Base-by-base conservation (phyloP, 2,888 invertebrate genomes). In the Iphiclides podalirius region DNA sequence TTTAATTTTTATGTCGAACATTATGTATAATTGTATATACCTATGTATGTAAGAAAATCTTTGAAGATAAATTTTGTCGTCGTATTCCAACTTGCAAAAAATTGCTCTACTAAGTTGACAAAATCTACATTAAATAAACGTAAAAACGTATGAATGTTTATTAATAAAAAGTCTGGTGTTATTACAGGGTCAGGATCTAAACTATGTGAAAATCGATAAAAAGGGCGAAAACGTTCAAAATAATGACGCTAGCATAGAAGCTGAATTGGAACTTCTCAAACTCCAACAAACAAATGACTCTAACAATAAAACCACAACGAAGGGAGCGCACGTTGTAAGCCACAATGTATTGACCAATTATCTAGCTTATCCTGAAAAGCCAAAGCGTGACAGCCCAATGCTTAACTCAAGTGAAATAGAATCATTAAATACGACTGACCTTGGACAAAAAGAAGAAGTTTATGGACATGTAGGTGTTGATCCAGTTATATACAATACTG, bases 381-480 rank as follows among this genome's bases (percentile, higher is more conserved):
- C 86, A 4, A 88, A 88, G 66, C 83, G 88, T 45, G 84, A 88
- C 60, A 87, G 82, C 60, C 70, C 78, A 41, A 61, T 66, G 52
- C 58, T 64, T 17, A 82, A 79, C 55, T 61, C 66, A 47, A 75
- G 75, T 44, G 72, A 73, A 57, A 54, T 59, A 53, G 69, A 66
- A 53, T 49, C 69, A 20, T 49, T 53, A 14, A 72, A 65, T 41
- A 70, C 66, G 46, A 61, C 62, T 17, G 85, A 84, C 52, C 66
- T 72, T 61, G 88, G 88, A 58, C 85, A 88, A 69, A 85, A 87
- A 59, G 88, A 88, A 70, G 44, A 78, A 60, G 73, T 88, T 53
- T 88, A 68, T 61, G 88, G 88, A 55, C 82, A 87, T 47, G 85
- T 88, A 12, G 83, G 79, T 57, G 67, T 86, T 55, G 88, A 88